Evolutionary conservation across 2,797 vertebrate species (phyloP), one percentile per base, ranked within the genome.

Genomic region (Balearica regulorum): DNA sequence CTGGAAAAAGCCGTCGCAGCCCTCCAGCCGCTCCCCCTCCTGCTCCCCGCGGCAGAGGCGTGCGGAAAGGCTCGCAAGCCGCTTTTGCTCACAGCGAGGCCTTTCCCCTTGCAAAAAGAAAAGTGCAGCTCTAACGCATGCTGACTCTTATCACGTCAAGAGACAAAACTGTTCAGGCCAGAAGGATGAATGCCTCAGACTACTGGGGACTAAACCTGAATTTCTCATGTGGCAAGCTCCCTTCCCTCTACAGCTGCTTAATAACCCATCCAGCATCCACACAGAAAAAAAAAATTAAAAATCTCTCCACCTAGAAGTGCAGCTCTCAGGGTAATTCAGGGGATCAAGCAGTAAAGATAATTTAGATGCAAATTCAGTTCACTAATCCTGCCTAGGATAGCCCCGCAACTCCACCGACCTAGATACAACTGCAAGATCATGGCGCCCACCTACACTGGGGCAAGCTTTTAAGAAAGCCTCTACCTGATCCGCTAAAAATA

Each of bases 341-440:
- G 37, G n/a, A 95, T 77, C 58, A 62, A 4, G 22, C 14, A 43
- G 44, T 44, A 70, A 73, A 87, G 46, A 35, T 80, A 70, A 90
- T 85, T 93, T 77, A 87, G 78, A 93, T 68, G 75, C 54, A 89
- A 93, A 95, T 81, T 57, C 73, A 57, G 29, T 60, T 51, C 64
- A 26, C 62, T 76, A 51, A 57, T 71, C 35, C 41, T 75, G 62
- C 66, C 44, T 64, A 29, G 33, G 78, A 68, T 43, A 72, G 55
- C 79, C 76, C 69, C 3, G 13, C 44, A 80, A 18, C 25, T 64
- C 22, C 54, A 43, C 16, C 58, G 25, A n/a, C 35, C 61, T 64
- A 55, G 60, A 51, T 81, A 18, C 10, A 31, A 73, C 29, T 70
- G 22, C 57, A 65, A 54, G 41, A 84, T 28, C 41, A 19, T 0